Conservation (phyloP, 2,888 invertebrate genomes). For the Ormyrus pomaceus region DNA sequence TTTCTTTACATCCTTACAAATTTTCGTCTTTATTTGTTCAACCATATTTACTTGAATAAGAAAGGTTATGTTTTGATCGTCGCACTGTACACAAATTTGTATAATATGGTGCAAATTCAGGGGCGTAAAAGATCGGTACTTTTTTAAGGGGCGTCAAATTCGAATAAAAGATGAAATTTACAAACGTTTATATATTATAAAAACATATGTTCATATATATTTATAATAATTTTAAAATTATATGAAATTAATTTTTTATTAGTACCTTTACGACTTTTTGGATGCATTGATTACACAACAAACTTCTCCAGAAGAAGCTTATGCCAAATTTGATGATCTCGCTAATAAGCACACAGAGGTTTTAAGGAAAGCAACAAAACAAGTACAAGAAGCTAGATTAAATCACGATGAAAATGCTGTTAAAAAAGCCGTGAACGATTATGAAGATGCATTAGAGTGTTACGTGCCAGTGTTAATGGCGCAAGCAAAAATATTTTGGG, state of each 20-base stretch:
- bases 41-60: no score
- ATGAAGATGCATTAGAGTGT: constrained; percentile 92
- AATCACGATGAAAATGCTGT: constrained; percentile 93
- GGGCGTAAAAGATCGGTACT: no score
- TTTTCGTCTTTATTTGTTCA: no score
- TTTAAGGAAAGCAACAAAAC: constrained; percentile 93
- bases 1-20: no score
- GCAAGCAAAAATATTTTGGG: constrained; percentile 99
- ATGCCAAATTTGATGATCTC: constrained; percentile 95
- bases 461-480: constrained; percentile 99
- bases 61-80: no score
- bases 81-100: no score
- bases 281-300: constrained; percentile 98
- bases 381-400: constrained; percentile 93
- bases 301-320: constrained; percentile 97
- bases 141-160: no score
- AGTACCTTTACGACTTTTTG: constrained; percentile 95
- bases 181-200: no score
- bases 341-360: constrained; percentile 93
- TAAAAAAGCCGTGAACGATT: constrained; percentile 92
- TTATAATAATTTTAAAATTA: not conserved
- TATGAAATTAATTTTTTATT: constrained; percentile 57
- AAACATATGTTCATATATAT: no score
- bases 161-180: no score
- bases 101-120: no score